Conservation (phyloP, 2,888 invertebrate species). For the Callimorpha dominula region DNA sequence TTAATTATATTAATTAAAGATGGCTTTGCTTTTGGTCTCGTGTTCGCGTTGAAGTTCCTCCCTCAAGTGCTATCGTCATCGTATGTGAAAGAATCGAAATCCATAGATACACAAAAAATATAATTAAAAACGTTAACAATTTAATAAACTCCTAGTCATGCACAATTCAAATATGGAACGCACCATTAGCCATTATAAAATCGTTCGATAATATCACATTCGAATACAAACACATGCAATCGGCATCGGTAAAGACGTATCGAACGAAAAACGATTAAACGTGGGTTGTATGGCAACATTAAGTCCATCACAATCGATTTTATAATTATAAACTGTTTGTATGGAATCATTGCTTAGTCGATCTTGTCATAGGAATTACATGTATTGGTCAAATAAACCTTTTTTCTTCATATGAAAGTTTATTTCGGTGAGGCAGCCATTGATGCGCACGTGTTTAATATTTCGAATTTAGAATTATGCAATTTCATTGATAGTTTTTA, state of each 20-base stretch:
- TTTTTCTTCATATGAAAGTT: conserved; percentile 30
- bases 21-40: no score
- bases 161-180: conserved; percentile 3
- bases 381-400: conserved; percentile 29
- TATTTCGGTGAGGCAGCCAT: background rate
- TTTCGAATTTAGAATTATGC: conserved; percentile 13
- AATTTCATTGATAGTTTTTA: background rate
- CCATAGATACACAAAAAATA: no score
- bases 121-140: no score
- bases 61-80: no score
- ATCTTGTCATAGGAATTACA: conserved; percentile 32
- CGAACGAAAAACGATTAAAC: conserved; percentile 52
- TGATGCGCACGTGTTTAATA: background rate
- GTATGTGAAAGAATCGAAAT: no score
- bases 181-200: conserved; percentile 43
- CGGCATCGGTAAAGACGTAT: conserved; percentile 52
- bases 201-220: conserved; percentile 41
- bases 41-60: no score
- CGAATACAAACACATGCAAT: conserved; percentile 48
- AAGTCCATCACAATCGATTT: conserved; percentile 44
- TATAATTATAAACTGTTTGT: conserved; percentile 48
- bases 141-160: background rate
- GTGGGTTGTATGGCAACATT: conserved; percentile 50
- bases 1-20: no score
- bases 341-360: conserved; percentile 43